Base-by-base conservation (phyloP, 2,113 vertebrate species). In the Drymodes brunneopygia region DNA sequence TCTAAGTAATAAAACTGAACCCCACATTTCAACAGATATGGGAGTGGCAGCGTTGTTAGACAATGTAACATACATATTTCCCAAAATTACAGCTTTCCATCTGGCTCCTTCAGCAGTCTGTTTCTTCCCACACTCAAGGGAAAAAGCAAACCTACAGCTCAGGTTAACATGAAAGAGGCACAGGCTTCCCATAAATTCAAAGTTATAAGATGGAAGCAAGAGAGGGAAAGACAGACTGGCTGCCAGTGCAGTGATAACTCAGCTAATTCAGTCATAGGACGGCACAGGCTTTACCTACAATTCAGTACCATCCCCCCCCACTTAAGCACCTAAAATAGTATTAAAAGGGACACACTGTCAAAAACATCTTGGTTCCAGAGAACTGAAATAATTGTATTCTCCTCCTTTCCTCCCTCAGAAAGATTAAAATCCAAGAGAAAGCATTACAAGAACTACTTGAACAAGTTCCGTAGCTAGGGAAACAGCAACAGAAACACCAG, bases 271-370 rank as follows among this genome's bases (percentile, higher is more conserved):
- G 62, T n/a, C 50, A 75, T 16, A 73, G 71, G 82, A 77, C 36
- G 65, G 57, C 31, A 48, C 0, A 0, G 18, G 16, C 11, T 74
- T 70, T 40, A 60, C 35, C 33, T 73, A 58, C 11, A 10, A 14
- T 4, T 29, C 29, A 60, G 2, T 24, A 50, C 31, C 78, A 38
- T 7, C 15, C 14, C 10, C 11, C 3, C 13, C 25, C 11, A 9
- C 38, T 69, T 16, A 60, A 47, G 47, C 8, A 70, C 15, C 15
- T 79, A 54, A 81, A 18, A 29, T 7, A 47, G 29, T 29, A 75
- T 58, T 64, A 11, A 78, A 66, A 62, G 60, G 56, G 11, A 79
- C 2, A 0, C 11, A 64, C 23, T 35, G 48, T 40, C n/a, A 48
- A 44, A 92, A 86, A 11, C 27, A 86, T 62, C n/a, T 83, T 53